A percentile compares a stretch with the other conserved stretches of the same genome.
Evolutionary conservation across 2,113 vertebrate species (phyloP).

Genomic region (Tricholaema leucomelas): DNA sequence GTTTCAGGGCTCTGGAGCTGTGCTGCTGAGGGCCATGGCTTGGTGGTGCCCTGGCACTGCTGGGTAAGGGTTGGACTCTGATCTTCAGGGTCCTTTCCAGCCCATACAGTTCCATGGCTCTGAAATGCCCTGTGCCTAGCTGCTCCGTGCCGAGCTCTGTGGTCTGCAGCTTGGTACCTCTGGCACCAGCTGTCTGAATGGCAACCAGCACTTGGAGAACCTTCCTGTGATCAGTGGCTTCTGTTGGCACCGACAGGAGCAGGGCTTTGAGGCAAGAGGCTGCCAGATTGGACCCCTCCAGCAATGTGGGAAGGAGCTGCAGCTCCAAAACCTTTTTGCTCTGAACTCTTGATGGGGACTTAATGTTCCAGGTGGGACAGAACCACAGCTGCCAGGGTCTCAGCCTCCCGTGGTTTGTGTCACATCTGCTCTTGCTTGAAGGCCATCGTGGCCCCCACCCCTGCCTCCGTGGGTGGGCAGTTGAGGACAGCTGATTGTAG

Average conservation of each 20-base stretch:
- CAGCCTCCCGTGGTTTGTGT: neutral
- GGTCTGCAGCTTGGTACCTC: neutral
- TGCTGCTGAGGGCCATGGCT: neutral
- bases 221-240: rapidly evolving
- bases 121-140: neutral
- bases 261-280: neutral
- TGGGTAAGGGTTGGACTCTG: neutral
- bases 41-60: neutral
- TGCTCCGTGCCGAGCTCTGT: rapidly evolving
- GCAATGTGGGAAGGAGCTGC: neutral
- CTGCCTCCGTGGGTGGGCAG: rapidly evolving
- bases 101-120: neutral
- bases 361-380: neutral
- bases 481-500: neutral
- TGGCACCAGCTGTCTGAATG: neutral
- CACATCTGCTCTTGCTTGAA: neutral
- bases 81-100: neutral
- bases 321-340: neutral
- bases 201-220: neutral
- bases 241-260: neutral
- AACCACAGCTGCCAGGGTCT: neutral
- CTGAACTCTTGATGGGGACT: no score
- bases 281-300: neutral
- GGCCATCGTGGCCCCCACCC: rapidly evolving
- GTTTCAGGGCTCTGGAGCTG: neutral